phyloP scores from a whole-genome alignment of 2,888 invertebrate genomes.

The Pharmacophagus antenor region DNA sequence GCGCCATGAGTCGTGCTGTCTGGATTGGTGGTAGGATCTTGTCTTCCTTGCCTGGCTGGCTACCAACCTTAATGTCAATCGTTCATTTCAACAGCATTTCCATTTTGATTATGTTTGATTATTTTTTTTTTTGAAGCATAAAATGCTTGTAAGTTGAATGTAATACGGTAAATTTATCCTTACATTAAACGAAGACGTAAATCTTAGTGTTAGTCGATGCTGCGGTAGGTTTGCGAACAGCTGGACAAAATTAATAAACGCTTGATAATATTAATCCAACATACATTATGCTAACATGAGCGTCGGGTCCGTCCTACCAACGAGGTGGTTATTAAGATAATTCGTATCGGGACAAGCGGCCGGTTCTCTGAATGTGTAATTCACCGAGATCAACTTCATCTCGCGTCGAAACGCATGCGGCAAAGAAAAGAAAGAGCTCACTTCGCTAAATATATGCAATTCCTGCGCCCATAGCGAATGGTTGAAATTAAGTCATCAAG shows the following conservation, averaged over 20 bases:
- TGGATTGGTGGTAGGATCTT: too few relatives aligned
- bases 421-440: conserved; percentile 29
- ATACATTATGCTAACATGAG: conserved; percentile 26
- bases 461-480: conserved; percentile 63
- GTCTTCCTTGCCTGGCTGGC: too few relatives aligned
- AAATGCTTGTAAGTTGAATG: too few relatives aligned
- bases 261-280: conserved; percentile 21
- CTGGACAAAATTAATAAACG: conserved; percentile 18
- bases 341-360: conserved; percentile 9
- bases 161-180: background rate
- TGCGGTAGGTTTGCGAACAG: conserved; percentile 20
- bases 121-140: too few relatives aligned
- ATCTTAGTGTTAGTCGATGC: conserved; percentile 9
- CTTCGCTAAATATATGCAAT: conserved; percentile 44
- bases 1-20: too few relatives aligned
- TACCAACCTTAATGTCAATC: too few relatives aligned
- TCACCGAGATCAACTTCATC: conserved; percentile 35
- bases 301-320: conserved; percentile 22
- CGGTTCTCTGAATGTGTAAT: conserved; percentile 32
- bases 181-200: conserved; percentile 21
- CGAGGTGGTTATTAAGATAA: conserved; percentile 26
- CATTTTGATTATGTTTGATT: too few relatives aligned
- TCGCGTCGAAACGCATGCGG: conserved; percentile 34
- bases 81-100: too few relatives aligned
- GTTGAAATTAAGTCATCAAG: conserved; percentile 71